These are phyloP conservation scores for Taurulus bubalis DNA, from an alignment of 2,113 vertebrate species.

Conservation along the genomic window DNA sequence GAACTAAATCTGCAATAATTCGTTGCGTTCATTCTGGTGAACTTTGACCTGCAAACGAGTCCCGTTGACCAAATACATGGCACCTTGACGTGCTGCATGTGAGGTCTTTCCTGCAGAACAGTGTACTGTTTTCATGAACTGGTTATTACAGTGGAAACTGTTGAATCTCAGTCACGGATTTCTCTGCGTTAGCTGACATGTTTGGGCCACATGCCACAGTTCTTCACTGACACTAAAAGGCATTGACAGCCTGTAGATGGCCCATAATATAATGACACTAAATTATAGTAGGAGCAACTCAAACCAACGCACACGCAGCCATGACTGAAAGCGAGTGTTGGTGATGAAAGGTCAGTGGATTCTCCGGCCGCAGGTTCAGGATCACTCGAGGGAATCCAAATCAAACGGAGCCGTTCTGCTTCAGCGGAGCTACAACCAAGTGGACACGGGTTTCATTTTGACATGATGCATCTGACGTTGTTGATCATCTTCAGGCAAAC, in stretches of 20 bases:
- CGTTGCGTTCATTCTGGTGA: background rate
- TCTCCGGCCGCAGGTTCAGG: background rate
- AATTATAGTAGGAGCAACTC: background rate
- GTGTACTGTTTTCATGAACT: background rate
- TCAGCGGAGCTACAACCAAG: background rate
- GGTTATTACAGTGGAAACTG: background rate
- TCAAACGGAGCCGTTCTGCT: background rate
- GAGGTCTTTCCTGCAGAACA: background rate
- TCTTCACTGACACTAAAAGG: background rate
- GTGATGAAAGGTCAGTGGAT: background rate
- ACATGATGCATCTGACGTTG: conserved; percentile 31
- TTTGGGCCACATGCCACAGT: background rate
- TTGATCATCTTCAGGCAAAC: conserved; percentile 50
- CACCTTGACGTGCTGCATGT: background rate
- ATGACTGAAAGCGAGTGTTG: background rate
- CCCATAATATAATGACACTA: background rate
- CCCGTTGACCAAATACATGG: background rate
- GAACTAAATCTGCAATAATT: background rate
- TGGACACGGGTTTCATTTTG: conserved; percentile 17
- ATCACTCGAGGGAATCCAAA: background rate
- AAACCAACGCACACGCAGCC: background rate
- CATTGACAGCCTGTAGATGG: background rate
- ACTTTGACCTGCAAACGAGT: background rate
- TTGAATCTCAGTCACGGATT: background rate
- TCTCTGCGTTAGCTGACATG: background rate